Percentiles rank a stretch among this genome's conserved stretches.
phyloP scores from a whole-genome alignment of 1,140 invertebrate genomes.

The Heliconius nattereri region DNA sequence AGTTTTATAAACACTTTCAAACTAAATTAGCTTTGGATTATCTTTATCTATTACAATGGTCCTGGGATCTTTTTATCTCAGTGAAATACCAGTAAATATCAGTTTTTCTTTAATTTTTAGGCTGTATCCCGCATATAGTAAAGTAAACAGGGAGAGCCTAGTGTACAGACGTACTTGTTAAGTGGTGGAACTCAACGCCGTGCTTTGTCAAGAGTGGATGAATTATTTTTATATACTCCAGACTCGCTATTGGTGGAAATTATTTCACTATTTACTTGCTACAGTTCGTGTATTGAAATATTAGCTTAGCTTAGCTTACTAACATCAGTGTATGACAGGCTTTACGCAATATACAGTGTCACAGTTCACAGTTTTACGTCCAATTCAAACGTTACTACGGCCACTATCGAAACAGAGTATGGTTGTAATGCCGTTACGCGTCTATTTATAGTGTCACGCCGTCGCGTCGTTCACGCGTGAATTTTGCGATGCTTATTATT shows the following conservation, averaged over 20 bases:
- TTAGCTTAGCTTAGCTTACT: neutral
- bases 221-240: neutral
- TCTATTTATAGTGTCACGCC: neutral
- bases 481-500: constrained; percentile 8
- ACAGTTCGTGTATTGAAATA: too few species aligned
- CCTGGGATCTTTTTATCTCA: neutral
- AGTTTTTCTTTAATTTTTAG: too few species aligned
- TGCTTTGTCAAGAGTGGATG: neutral
- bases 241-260: too few species aligned
- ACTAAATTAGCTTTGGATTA: neutral
- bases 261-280: too few species aligned
- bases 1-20: neutral
- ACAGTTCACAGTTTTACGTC: constrained; percentile 34
- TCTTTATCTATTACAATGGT: neutral
- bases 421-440: constrained; percentile 29
- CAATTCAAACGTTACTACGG: constrained; percentile 33
- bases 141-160: neutral
- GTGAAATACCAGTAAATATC: too few species aligned
- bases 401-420: constrained; percentile 21
- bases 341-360: constrained; percentile 30
- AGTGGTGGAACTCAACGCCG: neutral
- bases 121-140: too few species aligned
- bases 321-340: neutral
- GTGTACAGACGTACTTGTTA: too few species aligned
- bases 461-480: neutral